Base-by-base conservation (phyloP, 2,888 invertebrate genomes). In the Vanessa cardui region DNA sequence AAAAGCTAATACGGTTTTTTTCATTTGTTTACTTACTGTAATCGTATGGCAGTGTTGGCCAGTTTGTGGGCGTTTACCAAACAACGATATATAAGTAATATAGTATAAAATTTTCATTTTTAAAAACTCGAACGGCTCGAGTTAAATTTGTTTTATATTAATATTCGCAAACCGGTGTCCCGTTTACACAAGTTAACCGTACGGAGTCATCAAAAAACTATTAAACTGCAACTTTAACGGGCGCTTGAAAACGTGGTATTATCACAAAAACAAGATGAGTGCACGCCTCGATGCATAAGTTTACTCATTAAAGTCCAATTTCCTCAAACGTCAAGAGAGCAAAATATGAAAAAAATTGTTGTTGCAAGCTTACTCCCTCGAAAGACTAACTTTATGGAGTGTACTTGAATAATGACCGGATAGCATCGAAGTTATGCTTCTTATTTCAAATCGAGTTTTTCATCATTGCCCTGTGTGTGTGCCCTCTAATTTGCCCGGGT, bases 401-500 rank as follows among this genome's bases (percentile, higher is more conserved):
- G 78, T 77, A 80, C 79, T 81, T 78, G 74, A 82, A 82, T 81
- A 81, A 78, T 77, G 72, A 76, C 74, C 74, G 72, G 73, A 78
- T 76, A 77, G 76, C 72, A 70, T 73, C 72, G 71, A 75, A 80
- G 75, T 78, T 74, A 72, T 74, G 73, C 73, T 77, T 71, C 66
- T 73, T 74, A 72, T 66, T 73, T 71, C 59, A 70, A 76, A 77
- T 77, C 77, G 68, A 79, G 77, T 74, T 77, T 78, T 75, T 73
- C 72, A 69, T 71, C 74, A 75, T 74, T 74, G 77, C 67, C 68
- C 63, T 69, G 72, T 76, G 78, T 84, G 84, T 84, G n/a, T n/a
- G n/a, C n/a, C n/a, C 83, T 80, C 84, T 88, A 90, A 89, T 90
- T 85, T 85, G 79, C 80, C 80, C 79, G 83, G 85, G 85, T 87